phyloP scores from a whole-genome alignment of 2,888 invertebrate species.

The Euphydryas editha region DNA sequence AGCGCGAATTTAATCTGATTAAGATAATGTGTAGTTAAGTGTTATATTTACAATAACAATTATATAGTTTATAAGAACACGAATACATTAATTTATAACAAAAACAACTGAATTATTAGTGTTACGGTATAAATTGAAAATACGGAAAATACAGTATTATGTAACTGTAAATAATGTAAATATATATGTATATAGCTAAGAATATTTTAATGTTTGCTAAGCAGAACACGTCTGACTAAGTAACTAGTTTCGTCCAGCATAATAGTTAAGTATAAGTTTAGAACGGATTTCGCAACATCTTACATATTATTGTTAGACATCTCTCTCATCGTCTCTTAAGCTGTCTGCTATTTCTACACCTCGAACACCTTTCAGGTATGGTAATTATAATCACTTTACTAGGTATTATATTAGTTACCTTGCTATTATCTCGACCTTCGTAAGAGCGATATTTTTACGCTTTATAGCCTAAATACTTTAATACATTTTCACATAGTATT shows the following conservation, averaged over 20 bases:
- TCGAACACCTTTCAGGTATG: neutral
- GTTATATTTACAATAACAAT: neutral
- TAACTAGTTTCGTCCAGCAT: constrained; percentile 2
- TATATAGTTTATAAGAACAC: neutral
- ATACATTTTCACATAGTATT: too few relatives aligned
- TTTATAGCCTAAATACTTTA: too few relatives aligned
- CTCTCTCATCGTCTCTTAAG: too few relatives aligned
- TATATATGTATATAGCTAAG: neutral
- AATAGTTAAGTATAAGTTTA: neutral
- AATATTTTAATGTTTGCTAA: neutral
- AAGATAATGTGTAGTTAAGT: too few relatives aligned
- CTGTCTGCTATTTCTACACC: neutral
- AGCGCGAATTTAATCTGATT: too few relatives aligned
- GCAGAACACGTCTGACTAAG: neutral
- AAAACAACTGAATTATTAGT: neutral
- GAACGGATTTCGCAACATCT: constrained; percentile 1
- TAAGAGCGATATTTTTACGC: too few relatives aligned
- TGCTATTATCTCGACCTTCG: too few relatives aligned
- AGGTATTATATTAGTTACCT: too few relatives aligned
- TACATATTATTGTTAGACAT: neutral
- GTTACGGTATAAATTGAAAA: too few relatives aligned
- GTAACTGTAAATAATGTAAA: too few relatives aligned
- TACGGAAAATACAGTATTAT: too few relatives aligned
- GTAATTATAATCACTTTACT: neutral
- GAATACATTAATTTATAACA: neutral